A percentile compares a stretch with the other conserved stretches of the same genome.
These are phyloP conservation scores for Nasonia giraulti DNA, from an alignment of 1,140 invertebrate genomes.

Conservation along the genomic window DNA sequence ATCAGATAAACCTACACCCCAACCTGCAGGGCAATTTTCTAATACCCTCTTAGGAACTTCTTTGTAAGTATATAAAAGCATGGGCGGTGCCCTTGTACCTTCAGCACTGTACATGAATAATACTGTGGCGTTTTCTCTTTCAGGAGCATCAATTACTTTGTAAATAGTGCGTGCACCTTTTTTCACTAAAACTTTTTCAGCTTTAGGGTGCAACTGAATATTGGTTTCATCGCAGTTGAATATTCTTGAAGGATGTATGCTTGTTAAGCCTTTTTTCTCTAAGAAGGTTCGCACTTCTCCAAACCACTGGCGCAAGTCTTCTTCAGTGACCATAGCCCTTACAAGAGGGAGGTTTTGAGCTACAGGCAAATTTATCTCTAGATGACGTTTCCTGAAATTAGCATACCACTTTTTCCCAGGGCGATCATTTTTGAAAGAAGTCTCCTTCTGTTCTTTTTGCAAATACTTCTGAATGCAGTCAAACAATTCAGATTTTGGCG, in stretches of 20 bases:
- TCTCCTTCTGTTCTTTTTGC: constrained; percentile 55
- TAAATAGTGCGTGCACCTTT: constrained; percentile 63
- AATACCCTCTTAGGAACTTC: constrained; percentile 54
- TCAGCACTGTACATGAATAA: too few relatives aligned
- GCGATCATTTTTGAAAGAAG: constrained; percentile 56
- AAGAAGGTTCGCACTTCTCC: constrained; percentile 49
- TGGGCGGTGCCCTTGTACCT: constrained; percentile 17
- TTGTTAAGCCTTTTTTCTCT: constrained; percentile 47
- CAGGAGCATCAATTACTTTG: constrained; percentile 54
- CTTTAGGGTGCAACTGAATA: constrained; percentile 61
- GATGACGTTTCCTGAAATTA: constrained; percentile 55
- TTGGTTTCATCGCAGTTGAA: constrained; percentile 65
- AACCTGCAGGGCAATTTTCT: constrained; percentile 53
- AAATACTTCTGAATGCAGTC: constrained; percentile 62
- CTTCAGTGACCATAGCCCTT: constrained; percentile 50
- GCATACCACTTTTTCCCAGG: constrained; percentile 56
- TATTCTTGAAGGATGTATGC: constrained; percentile 55
- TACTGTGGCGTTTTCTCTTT: constrained; percentile 50
- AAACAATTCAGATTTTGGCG: not conserved
- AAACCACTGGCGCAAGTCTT: constrained; percentile 53
- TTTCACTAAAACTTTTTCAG: constrained; percentile 55
- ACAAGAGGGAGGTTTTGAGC: constrained; percentile 54
- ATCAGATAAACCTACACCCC: constrained; percentile 61
- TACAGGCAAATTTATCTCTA: constrained; percentile 51
- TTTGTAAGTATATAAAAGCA: constrained; percentile 59